These are phyloP conservation scores for Ptychadena robeensis DNA, from an alignment of 2,797 vertebrate genomes.

Conservation along the genomic window DNA sequence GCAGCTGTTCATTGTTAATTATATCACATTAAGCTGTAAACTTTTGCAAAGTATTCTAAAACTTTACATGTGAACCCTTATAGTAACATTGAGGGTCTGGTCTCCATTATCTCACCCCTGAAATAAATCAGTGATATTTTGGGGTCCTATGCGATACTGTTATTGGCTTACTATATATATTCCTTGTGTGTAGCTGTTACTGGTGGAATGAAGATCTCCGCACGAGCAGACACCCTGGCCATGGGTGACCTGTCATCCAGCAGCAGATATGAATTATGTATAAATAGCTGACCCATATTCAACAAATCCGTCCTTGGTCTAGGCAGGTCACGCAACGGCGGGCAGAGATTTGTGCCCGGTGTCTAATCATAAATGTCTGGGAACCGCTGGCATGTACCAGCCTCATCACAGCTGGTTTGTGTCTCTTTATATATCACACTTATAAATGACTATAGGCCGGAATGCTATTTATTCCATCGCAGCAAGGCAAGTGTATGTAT, in stretches of 20 bases:
- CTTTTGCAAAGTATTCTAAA: too few species aligned
- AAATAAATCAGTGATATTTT: too few species aligned
- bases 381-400: neutral
- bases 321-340: conserved; percentile 16
- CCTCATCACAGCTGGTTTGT: neutral
- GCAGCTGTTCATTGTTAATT: too few species aligned
- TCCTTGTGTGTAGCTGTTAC: neutral
- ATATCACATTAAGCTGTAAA: too few species aligned
- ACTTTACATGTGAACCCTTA: too few species aligned
- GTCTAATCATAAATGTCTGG: neutral
- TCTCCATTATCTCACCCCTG: too few species aligned
- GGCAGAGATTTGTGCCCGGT: conserved; percentile 8
- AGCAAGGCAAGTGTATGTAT: neutral
- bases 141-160: too few species aligned
- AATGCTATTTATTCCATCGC: neutral
- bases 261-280: conserved; percentile 52
- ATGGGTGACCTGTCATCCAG: conserved; percentile 15
- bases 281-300: conserved; percentile 55
- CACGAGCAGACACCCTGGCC: neutral
- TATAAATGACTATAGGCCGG: neutral
- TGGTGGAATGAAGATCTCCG: neutral
- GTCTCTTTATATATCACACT: neutral
- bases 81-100: too few species aligned
- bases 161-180: too few species aligned
- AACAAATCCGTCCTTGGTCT: conserved; percentile 45